Conservation (phyloP, 2,888 invertebrate genomes). For the Drosophila fungiperda region DNA sequence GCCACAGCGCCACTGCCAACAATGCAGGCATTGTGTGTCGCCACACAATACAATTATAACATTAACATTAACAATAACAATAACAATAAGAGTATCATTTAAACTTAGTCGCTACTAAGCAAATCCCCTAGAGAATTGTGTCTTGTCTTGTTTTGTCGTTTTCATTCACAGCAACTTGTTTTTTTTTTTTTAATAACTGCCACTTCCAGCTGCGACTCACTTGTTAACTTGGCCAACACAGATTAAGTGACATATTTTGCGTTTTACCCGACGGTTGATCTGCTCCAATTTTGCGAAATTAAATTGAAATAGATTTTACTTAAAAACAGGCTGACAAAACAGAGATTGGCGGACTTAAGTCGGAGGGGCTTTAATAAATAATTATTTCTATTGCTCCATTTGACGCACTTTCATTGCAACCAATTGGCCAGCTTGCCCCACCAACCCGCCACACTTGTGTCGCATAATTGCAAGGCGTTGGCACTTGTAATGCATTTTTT, state of each 20-base stretch:
- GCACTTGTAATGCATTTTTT: conserved; percentile 48
- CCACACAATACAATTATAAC: conserved; percentile 32
- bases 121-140: conserved; percentile 6
- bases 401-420: conserved; percentile 66
- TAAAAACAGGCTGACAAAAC: conserved; percentile 15
- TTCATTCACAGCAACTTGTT: conserved; percentile 16
- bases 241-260: conserved; percentile 65
- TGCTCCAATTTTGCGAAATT: conserved; percentile 57
- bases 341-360: conserved; percentile 11
- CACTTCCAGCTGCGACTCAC: conserved; percentile 3
- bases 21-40: conserved; percentile 9
- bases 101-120: conserved; percentile 3
- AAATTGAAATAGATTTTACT: conserved; percentile 26
- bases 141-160: conserved; percentile 1
- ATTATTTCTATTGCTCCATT: conserved; percentile 61
- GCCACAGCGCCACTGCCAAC: conserved; percentile 33
- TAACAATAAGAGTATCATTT: conserved; percentile 11
- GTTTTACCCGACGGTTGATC: conserved; percentile 33
- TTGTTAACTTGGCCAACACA: conserved; percentile 43
- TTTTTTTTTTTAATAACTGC: conserved; percentile 17
- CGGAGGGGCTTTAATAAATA: conserved; percentile 62
- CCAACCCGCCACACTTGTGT: conserved; percentile 31
- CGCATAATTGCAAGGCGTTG: conserved; percentile 60
- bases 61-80: conserved; percentile 18
- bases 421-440: conserved; percentile 24